Base-by-base conservation (phyloP, 2,113 vertebrate species). In the Xenus cinereus region DNA sequence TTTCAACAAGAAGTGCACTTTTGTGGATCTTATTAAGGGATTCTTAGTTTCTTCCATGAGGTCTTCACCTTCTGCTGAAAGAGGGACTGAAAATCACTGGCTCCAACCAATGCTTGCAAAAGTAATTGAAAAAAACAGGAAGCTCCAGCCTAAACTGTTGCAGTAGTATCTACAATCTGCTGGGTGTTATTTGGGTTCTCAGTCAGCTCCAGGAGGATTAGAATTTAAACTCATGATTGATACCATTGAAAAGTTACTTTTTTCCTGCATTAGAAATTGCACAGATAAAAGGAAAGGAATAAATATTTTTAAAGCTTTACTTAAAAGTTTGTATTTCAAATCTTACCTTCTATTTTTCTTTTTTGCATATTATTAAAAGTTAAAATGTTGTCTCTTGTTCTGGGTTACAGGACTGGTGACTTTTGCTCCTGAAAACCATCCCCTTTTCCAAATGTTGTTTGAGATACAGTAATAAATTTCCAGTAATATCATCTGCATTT, bases 31-130 rank as follows among this genome's bases (percentile, higher is more conserved):
- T 64, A 57, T 69, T 90, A 84, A 89, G 63, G 63, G 18, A 7
- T 72, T 86, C 14, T 71, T 39, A 54, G 16, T 67, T 92, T 86
- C 27, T 83, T 90, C 59, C 57, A 51, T 4, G 11, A 76, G 43
- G 85, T 83, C 57, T 83, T 93, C 26, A 48, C 67, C 79, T 88
- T 53, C 71, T 91, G 56, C 87, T 93, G 90, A 91, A 88, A 76
- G 39, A 27, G 2, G 7, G 16, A 73, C 53, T 53, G n/a, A 93
- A 92, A 93, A 86, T 76, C 53, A 64, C 53, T 83, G 45, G 28
- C 79, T 80, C 76, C 53, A 80, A 84, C 17, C 45, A 90, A 13
- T 23, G 12, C 6, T 87, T 95, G 64, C 35, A 88, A 86, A 94
- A 95, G 27, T 66, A 83, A 66, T 73, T 1, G 3, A 57, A 76